Evolutionary conservation across 1,140 invertebrate genomes (phyloP).

Genomic region (Holcopasites calliopsidis): DNA sequence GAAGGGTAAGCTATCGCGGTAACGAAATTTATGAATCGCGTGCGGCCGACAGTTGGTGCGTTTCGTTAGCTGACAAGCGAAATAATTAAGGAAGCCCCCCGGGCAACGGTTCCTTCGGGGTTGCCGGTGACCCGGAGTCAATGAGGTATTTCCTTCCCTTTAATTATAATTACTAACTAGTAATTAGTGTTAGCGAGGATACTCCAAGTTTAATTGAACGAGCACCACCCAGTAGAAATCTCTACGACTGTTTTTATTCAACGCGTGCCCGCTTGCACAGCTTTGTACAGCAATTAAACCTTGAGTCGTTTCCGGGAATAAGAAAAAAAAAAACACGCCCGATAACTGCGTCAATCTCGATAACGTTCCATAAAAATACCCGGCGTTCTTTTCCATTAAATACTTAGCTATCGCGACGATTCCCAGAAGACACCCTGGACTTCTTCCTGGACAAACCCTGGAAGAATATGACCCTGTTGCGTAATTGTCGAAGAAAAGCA

Average conservation of each 20-base stretch:
- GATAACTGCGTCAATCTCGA: neutral
- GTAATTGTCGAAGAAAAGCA: neutral
- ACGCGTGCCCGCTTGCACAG: neutral
- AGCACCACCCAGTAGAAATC: slow-evolving; percentile 18
- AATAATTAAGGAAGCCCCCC: slow-evolving; percentile 51
- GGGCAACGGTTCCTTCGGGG: slow-evolving; percentile 15
- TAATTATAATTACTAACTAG: slow-evolving; percentile 41
- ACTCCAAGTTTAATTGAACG: slow-evolving; percentile 41
- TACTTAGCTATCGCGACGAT: neutral
- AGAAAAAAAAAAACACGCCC: neutral
- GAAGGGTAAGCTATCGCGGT: slow-evolving; percentile 24
- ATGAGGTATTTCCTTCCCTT: slow-evolving; percentile 50
- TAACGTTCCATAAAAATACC: neutral
- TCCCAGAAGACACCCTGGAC: too few species aligned
- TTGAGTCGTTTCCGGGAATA: neutral
- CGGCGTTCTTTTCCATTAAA: neutral
- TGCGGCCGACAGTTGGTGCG: slow-evolving; percentile 48
- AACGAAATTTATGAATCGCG: slow-evolving; percentile 56
- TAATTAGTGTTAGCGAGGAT: neutral
- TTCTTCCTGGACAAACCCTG: too few species aligned
- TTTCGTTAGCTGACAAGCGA: slow-evolving; percentile 33
- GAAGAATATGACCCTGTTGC: too few species aligned
- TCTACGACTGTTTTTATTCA: neutral
- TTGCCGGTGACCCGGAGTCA: slow-evolving; percentile 38
- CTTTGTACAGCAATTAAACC: slow-evolving; percentile 17